Conservation (phyloP, 2,888 invertebrate genomes). For the Dolichopus griseipennis region DNA sequence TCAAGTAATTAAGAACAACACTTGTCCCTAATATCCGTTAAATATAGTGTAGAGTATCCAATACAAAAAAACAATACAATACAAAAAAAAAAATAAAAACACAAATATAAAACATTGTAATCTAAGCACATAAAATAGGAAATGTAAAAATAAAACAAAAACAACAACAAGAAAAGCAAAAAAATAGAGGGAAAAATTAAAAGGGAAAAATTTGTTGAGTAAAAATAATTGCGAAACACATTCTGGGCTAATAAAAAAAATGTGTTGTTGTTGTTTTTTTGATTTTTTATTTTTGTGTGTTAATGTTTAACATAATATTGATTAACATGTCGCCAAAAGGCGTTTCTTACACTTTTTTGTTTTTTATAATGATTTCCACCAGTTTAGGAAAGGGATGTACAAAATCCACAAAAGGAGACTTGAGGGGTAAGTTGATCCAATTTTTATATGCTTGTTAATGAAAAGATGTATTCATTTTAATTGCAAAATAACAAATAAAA, state of each 20-base stretch:
- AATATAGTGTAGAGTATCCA: neutral
- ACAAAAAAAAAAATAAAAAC: no score
- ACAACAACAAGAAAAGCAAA: neutral
- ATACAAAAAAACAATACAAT: no score
- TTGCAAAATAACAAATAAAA: no score
- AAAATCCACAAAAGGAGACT: no score
- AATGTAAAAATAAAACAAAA: neutral
- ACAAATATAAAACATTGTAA: no score
- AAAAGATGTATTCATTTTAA: no score
- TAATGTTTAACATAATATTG: constrained; percentile 5
- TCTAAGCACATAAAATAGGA: neutral
- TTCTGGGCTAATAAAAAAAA: neutral
- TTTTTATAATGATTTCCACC: no score
- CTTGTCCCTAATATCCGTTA: constrained; percentile 1
- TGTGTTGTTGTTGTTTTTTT: no score
- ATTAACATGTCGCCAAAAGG: constrained; percentile 6
- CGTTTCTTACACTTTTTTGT: neutral
- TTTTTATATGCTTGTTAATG: no score
- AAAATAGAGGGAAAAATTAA: neutral
- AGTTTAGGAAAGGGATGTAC: no score
- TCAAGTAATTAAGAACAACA: constrained; percentile 3
- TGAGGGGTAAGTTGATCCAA: no score
- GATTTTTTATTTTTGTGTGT: neutral
- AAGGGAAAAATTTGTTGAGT: neutral
- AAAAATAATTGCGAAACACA: constrained; percentile 5